Conservation (phyloP, 2,797 vertebrate genomes). For the Tiaroga cobitis region DNA sequence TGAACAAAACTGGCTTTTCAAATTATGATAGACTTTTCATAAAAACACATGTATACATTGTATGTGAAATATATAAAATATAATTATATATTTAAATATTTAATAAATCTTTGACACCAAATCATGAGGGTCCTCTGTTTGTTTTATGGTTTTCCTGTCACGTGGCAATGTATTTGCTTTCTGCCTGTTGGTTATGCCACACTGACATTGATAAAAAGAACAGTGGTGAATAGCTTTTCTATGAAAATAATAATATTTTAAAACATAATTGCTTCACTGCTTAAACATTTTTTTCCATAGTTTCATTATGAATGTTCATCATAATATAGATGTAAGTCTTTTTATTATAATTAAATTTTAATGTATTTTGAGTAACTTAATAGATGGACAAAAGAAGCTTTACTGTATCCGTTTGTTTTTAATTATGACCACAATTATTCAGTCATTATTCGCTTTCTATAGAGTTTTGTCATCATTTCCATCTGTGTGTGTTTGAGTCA, state of each 20-base stretch:
- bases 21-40: too few species aligned
- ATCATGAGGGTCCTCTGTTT: background rate
- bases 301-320: background rate
- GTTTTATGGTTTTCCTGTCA: background rate
- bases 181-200: background rate
- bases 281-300: too few species aligned
- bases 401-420: slow-evolving; percentile 27
- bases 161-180: background rate
- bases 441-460: background rate
- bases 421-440: background rate
- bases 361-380: background rate
- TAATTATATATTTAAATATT: background rate
- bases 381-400: background rate
- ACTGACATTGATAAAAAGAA: background rate
- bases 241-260: background rate
- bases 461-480: slow-evolving; percentile 12
- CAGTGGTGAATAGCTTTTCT: background rate
- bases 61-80: background rate
- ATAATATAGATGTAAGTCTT: background rate
- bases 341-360: background rate
- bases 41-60: background rate
- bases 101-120: background rate
- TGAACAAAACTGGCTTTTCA: background rate
- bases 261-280: background rate
- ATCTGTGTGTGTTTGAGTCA: background rate